Conservation (phyloP, 2,888 invertebrate genomes). For the Lasiommata megera region DNA sequence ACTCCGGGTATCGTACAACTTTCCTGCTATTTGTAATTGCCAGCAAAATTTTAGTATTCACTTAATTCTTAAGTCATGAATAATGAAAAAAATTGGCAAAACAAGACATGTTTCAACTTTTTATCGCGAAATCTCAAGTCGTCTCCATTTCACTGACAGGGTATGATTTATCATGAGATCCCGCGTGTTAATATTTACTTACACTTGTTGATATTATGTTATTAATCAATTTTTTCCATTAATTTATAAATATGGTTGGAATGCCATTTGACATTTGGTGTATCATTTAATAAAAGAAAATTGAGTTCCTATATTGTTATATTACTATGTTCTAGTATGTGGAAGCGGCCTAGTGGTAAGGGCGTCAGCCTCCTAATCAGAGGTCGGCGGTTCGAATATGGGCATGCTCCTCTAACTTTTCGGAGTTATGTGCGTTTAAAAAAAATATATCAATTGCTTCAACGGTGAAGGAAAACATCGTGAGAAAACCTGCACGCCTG, state of each 20-base stretch:
- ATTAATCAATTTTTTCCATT: not conserved
- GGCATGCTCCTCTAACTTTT: no score
- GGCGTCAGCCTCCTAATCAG: no score
- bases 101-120: slow-evolving; percentile 17
- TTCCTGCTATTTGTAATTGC: slow-evolving; percentile 9
- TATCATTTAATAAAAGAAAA: no score
- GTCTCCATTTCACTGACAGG: slow-evolving; percentile 31
- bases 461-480: no score
- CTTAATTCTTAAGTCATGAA: slow-evolving; percentile 3
- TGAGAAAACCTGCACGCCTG: no score
- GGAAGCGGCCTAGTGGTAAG: no score
- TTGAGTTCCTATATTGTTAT: no score
- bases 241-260: not conserved
- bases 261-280: no score
- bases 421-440: no score
- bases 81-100: slow-evolving; percentile 9
- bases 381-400: no score
- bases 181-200: slow-evolving; percentile 27
- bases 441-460: no score
- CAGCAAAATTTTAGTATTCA: not conserved
- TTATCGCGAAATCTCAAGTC: slow-evolving; percentile 28
- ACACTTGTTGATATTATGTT: slow-evolving; percentile 13
- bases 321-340: no score
- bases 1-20: not conserved
- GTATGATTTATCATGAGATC: slow-evolving; percentile 31